These are phyloP conservation scores for Sisor rabdophorus DNA, from an alignment of 2,113 vertebrate species.

Conservation along the genomic window DNA sequence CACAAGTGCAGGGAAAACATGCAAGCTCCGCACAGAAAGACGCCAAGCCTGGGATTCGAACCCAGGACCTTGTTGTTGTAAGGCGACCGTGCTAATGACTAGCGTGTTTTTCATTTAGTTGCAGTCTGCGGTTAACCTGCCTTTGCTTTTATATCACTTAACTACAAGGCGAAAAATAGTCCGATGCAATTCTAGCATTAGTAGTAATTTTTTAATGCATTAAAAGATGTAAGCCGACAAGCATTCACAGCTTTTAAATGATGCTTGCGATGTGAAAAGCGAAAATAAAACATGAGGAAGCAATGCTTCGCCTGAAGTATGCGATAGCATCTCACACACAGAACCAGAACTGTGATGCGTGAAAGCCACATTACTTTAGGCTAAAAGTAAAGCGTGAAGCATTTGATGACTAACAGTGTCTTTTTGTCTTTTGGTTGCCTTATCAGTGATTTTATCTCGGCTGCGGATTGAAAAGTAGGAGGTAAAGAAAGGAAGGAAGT, in stretches of 20 bases:
- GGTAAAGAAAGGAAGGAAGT: conserved; percentile 17
- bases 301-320: not conserved
- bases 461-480: conserved; percentile 57
- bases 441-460: conserved; percentile 70
- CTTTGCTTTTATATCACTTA: too few species aligned
- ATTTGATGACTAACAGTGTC: conserved; percentile 52
- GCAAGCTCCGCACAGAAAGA: too few species aligned
- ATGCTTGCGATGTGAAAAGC: not conserved
- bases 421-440: conserved; percentile 61
- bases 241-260: not conserved
- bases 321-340: not conserved
- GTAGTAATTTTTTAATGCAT: not conserved
- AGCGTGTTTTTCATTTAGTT: too few species aligned
- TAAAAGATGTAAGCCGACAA: not conserved
- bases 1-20: too few species aligned
- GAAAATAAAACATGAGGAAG: not conserved
- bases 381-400: conserved; percentile 38
- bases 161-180: too few species aligned
- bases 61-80: too few species aligned
- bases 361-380: conserved; percentile 14
- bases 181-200: too few species aligned
- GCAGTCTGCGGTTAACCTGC: too few species aligned
- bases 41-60: too few species aligned
- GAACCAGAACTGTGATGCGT: conserved; percentile 26
- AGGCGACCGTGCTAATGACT: too few species aligned